A percentile compares a stretch with the other conserved stretches of the same genome.
Evolutionary conservation across 2,888 invertebrate species (phyloP).

Genomic region (Caenorhabditis macrosperma): DNA sequence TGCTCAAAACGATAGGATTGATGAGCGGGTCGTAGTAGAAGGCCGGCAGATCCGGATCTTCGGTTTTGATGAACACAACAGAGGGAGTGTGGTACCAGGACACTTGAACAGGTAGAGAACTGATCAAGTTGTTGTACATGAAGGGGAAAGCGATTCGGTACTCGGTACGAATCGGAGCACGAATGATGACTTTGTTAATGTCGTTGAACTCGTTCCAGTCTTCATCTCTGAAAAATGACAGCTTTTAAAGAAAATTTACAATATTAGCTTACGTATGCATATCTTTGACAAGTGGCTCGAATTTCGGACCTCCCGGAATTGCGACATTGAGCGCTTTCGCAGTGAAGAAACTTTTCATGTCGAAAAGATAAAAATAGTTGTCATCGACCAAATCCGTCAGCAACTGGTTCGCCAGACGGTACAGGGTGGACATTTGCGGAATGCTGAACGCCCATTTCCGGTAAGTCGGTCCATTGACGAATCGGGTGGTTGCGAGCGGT

Average conservation of each 20-base stretch:
- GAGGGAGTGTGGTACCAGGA: slow-evolving; percentile 99
- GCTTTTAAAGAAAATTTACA: background rate
- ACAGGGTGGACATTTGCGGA: slow-evolving; percentile 97
- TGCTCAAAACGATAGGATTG: slow-evolving; percentile 97
- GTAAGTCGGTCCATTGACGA: slow-evolving; percentile 97
- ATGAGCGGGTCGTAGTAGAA: slow-evolving; percentile 99
- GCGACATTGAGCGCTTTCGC: slow-evolving; percentile 99
- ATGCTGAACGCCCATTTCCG: slow-evolving; percentile 95
- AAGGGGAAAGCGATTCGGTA: slow-evolving; percentile 99
- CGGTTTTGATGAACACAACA: slow-evolving; percentile 99
- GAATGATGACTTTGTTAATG: slow-evolving; percentile 99
- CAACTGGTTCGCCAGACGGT: slow-evolving; percentile 96
- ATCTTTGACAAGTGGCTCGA: slow-evolving; percentile 98
- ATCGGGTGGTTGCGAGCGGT: slow-evolving; percentile 91
- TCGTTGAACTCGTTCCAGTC: slow-evolving; percentile 99
- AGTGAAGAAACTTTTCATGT: slow-evolving; percentile 99
- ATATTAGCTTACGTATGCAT: slow-evolving; percentile 87
- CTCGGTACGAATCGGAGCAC: slow-evolving; percentile 98
- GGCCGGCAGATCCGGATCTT: slow-evolving; percentile 98
- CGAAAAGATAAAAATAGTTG: slow-evolving; percentile 99
- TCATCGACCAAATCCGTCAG: slow-evolving; percentile 94
- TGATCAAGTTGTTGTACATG: slow-evolving; percentile 90
- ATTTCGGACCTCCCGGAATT: slow-evolving; percentile 99
- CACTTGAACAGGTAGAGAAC: slow-evolving; percentile 93
- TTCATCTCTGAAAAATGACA: slow-evolving; percentile 87